Conservation (phyloP, 2,113 vertebrate species). For the Candoia aspera region DNA sequence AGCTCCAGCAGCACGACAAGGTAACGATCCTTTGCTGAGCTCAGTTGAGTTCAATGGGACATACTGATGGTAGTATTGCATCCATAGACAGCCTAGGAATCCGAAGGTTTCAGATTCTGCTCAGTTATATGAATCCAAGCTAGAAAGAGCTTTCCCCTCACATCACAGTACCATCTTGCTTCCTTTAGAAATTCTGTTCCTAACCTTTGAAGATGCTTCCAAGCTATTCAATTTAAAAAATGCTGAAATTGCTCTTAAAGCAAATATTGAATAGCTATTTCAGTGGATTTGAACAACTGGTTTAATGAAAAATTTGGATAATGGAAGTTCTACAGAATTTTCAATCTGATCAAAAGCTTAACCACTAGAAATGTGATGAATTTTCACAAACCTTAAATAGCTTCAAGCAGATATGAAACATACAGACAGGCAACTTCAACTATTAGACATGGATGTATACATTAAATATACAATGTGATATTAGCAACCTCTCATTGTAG, state of each 20-base stretch:
- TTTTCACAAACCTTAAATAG: not conserved
- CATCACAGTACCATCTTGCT: not conserved
- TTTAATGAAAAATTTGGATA: not conserved
- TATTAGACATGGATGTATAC: not conserved
- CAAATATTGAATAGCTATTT: not conserved
- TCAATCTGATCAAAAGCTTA: not conserved
- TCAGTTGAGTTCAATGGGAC: not conserved
- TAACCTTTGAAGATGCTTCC: not conserved
- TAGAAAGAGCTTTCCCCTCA: not conserved
- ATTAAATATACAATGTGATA: not conserved
- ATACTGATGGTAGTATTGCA: not conserved
- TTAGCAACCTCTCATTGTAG: not conserved
- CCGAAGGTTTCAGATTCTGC: not conserved
- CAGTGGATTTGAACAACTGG: not conserved
- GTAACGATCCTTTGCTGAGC: too few relatives aligned
- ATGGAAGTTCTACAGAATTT: not conserved
- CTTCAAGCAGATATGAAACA: not conserved
- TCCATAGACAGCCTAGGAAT: not conserved
- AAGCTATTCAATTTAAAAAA: not conserved
- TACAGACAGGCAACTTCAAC: not conserved
- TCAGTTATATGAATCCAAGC: not conserved
- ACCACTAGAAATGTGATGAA: not conserved
- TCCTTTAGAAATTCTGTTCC: not conserved
- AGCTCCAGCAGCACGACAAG: too few relatives aligned
- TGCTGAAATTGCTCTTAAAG: not conserved